Percentiles rank a stretch among this genome's conserved stretches.
Evolutionary conservation across 92 coral and sea anemone genomes (phyloP).

Genomic region (Virgularia gustaviana): DNA sequence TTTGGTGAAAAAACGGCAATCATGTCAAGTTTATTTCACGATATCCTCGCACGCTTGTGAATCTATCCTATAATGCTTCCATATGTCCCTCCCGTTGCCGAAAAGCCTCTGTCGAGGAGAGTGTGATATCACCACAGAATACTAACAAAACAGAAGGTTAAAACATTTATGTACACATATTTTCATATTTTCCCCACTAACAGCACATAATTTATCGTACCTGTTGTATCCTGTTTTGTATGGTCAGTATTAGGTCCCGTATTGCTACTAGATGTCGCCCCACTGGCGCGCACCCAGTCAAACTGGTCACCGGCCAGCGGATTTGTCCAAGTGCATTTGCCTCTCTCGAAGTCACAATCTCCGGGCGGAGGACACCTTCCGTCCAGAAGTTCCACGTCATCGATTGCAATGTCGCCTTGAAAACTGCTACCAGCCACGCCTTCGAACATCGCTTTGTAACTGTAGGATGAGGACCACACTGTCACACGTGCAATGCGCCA

Average conservation of each 20-base stretch:
- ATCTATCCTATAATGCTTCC: no score
- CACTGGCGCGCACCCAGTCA: slow-evolving; percentile 81
- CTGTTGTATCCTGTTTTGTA: slow-evolving; percentile 66
- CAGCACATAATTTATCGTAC: slow-evolving; percentile 30
- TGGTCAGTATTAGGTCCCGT: slow-evolving; percentile 89
- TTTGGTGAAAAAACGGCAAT: no score
- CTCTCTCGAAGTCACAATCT: slow-evolving; percentile 78
- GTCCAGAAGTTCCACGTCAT: slow-evolving; percentile 70
- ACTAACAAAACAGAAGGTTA: no score
- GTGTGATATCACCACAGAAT: no score
- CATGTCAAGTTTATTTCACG: no score
- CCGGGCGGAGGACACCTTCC: slow-evolving; percentile 87
- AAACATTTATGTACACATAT: not conserved
- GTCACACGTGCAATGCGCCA: slow-evolving; percentile 84
- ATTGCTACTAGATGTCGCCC: slow-evolving; percentile 60
- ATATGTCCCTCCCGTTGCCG: no score
- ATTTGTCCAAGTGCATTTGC: slow-evolving; percentile 86
- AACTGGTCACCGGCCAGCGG: slow-evolving; percentile 65
- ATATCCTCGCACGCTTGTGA: no score
- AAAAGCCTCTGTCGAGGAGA: no score
- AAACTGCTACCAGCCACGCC: slow-evolving; percentile 59
- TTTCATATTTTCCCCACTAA: not conserved
- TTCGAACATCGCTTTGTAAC: slow-evolving; percentile 71
- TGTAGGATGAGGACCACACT: slow-evolving; percentile 26
- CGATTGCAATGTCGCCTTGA: slow-evolving; percentile 87